Evolutionary conservation across 64 coral and sea anemone species (phyloP), one percentile per base, ranked within the genome.

Genomic region (Pocillopora verrucosa): DNA sequence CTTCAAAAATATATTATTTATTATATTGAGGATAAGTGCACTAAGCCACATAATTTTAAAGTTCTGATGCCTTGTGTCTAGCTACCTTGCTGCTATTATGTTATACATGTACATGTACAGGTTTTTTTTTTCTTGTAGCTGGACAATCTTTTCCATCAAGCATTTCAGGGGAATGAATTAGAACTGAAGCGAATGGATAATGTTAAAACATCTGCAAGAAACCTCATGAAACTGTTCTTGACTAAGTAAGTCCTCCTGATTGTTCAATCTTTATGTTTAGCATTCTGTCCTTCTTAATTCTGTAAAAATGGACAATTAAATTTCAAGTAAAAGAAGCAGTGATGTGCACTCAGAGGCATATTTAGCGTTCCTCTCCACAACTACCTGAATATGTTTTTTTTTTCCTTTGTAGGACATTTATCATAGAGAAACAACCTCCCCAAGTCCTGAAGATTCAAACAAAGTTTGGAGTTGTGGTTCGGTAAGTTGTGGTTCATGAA

Each of bases 371-470:
- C 51, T 80, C 20, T 17, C 14, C 5, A 20, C 16, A 59, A 24
- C 2, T 14, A 38, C 30, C 16, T 60, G 10, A 82, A 22, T 9
- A 5, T 14, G 13, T 9, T 68, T 36, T 41, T 36, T 41, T 30
- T 77, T 17, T 89, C 4, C 16, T 24, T 63, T 62, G 59, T 59
- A 92, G 90, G 76, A 78, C 82, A 78, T 92, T 92, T 63, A 67
- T 92, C 16, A 87, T 92, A 59, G 90, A 92, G 30, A 92, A 86
- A 60, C 90, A 92, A 35, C 72, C 90, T 60, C 83, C 83, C 14
- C 90, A 92, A 87, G 84, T 92, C 11, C 51, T 92, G 13, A 92
- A 92, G 75, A 92, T 73, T 13, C 72, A 87, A 87, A 92, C 90
- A 36, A 92, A 92, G 76, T 92, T 92, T 80, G 82, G 90, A 58